Evolutionary conservation across 2,113 vertebrate genomes (phyloP).

Genomic region (Amphiprion percula): DNA sequence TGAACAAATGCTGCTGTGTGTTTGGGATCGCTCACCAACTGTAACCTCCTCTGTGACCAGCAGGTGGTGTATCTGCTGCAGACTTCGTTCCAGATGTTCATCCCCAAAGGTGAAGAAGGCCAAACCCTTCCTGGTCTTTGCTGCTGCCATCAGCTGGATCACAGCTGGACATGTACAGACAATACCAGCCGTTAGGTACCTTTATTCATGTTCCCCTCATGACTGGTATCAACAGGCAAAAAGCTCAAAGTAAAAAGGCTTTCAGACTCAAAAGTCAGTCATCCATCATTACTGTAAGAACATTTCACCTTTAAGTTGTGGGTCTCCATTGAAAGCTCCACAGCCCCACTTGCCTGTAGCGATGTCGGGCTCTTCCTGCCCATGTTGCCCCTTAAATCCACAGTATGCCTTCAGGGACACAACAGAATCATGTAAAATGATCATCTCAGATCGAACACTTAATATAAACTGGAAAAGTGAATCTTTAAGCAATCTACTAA

Average conservation of each 20-base stretch:
- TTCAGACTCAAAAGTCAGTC: too few relatives aligned
- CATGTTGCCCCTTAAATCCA: slow-evolving; percentile 54
- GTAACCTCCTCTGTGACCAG: slow-evolving; percentile 43
- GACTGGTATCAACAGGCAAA: too few relatives aligned
- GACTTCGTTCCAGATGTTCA: accelerated
- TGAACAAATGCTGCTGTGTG: neutral
- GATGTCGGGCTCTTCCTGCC: slow-evolving; percentile 41
- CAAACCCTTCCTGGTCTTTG: slow-evolving; percentile 56
- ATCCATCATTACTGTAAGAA: neutral
- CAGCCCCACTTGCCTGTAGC: slow-evolving; percentile 86
- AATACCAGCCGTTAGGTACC: neutral
- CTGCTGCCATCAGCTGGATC: slow-evolving; percentile 85
- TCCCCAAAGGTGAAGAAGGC: slow-evolving; percentile 81
- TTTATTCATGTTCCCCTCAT: too few relatives aligned
- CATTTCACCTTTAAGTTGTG: slow-evolving; percentile 81
- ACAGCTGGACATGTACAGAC: slow-evolving; percentile 62
- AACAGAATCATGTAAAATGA: neutral
- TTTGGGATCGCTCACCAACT: slow-evolving; percentile 72
- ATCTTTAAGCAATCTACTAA: too few relatives aligned
- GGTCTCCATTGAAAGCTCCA: slow-evolving; percentile 81
- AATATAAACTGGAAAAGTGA: too few relatives aligned
- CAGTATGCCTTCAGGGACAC: slow-evolving; percentile 76
- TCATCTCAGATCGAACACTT: too few relatives aligned
- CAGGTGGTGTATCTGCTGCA: slow-evolving; percentile 59
- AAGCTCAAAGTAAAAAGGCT: too few relatives aligned